Base-by-base conservation (phyloP, 2,888 invertebrate species). In the Chloroclysta siterata region DNA sequence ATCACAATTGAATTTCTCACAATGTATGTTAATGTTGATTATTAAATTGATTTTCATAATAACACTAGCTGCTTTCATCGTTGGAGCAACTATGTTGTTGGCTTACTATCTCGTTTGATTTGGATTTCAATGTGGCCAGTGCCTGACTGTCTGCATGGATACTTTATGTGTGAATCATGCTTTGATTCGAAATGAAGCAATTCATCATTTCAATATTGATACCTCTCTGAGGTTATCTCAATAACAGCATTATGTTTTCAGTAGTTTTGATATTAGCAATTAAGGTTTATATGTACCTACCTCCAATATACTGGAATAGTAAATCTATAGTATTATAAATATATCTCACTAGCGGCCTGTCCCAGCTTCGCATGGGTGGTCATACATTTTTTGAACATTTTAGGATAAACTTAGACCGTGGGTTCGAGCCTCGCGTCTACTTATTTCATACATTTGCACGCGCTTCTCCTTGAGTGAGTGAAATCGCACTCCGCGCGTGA, bases 151-250 rank as follows among this genome's bases (percentile, higher is more conserved):
- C 33, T 39, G 15, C 67, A 66, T 65, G 67, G 70, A 76, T 77
- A 60, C 66, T 70, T 73, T 17, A 60, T 65, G 71, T 73, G 76
- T 83, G 80, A 82, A 74, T 83, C 82, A 82, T 70, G 59, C 61
- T 70, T 66, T 71, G 71, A 71, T 73, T 69, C 67, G 63, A 75
- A 73, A 75, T 76, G 68, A 67, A 69, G 67, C 67, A 59, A 70
- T 73, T 75, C 66, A 52, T 73, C 61, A 28, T 46, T 17, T 15
- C 3, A n/a, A 10, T 17, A 46, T 11, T 10, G n/a, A 22, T 22
- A 22, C 46, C 11, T 46, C 17, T 17, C 17, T 46, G 17, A 46
- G 17, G 17, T 46, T 17, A 46, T 46, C 4, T 17, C 8, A 17
- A 11, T 17, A 44, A 15, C 15, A 44, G 17, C 17, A 2, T 39